Evolutionary conservation across 2,797 vertebrate genomes (phyloP).

Genomic region (Hoplostethus mediterraneus): DNA sequence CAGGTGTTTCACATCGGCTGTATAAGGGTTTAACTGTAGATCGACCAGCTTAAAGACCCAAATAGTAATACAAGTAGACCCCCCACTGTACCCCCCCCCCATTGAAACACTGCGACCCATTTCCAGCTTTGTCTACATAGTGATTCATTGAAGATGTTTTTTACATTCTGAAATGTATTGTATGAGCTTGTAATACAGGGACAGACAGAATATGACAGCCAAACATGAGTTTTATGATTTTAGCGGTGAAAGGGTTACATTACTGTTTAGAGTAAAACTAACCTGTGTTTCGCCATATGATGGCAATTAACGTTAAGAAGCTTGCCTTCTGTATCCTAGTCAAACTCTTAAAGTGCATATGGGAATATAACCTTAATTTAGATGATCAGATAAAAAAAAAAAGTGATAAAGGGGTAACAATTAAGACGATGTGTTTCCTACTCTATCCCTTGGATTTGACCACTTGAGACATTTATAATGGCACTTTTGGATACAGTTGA

Average conservation of each 20-base stretch:
- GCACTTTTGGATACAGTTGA: slow-evolving; percentile 46
- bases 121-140: slow-evolving; percentile 69
- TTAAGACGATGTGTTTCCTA: background rate
- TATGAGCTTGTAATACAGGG: slow-evolving; percentile 61
- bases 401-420: background rate
- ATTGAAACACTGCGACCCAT: slow-evolving; percentile 64
- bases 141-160: slow-evolving; percentile 56
- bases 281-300: slow-evolving; percentile 4
- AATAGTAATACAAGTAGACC: no score
- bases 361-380: background rate
- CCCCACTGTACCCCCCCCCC: slow-evolving; percentile 35
- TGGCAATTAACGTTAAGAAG: slow-evolving; percentile 3
- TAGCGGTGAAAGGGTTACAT: slow-evolving; percentile 28
- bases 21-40: slow-evolving; percentile 43
- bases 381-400: background rate
- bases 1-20: slow-evolving; percentile 50
- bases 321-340: slow-evolving; percentile 20
- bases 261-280: slow-evolving; percentile 20
- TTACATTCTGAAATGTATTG: slow-evolving; percentile 52
- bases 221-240: slow-evolving; percentile 31
- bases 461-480: slow-evolving; percentile 30
- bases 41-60: slow-evolving; percentile 33
- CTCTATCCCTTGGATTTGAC: slow-evolving; percentile 30
- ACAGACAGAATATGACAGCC: slow-evolving; percentile 44
- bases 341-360: slow-evolving; percentile 12